A percentile compares a stretch with the other conserved stretches of the same genome.
Evolutionary conservation across 2,888 invertebrate species (phyloP).

Genomic region (Callinectes sapidus): DNA sequence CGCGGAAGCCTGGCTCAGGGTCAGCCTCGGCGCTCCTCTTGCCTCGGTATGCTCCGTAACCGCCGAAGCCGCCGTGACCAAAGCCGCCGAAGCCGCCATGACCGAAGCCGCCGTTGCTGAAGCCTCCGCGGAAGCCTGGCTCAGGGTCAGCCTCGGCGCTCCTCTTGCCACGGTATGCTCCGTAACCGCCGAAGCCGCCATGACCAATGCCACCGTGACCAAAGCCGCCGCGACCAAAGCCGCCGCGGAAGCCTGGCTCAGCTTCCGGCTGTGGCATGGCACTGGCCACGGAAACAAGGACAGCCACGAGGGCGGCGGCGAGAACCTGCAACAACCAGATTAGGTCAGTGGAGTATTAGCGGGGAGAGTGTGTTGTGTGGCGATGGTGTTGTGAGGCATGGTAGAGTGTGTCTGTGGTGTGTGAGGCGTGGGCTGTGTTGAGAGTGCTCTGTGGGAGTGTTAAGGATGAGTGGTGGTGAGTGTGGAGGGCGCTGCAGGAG

Average conservation of each 20-base stretch:
- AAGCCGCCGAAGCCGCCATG: slow-evolving; percentile 5
- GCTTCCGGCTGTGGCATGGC: slow-evolving; percentile 42
- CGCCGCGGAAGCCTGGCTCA: slow-evolving; percentile 41
- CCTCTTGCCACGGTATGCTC: slow-evolving; percentile 44
- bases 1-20: slow-evolving; percentile 31
- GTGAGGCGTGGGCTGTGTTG: not conserved
- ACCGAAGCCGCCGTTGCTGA: slow-evolving; percentile 1
- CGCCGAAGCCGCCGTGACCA: slow-evolving; percentile 39
- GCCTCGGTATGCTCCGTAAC: slow-evolving; percentile 28
- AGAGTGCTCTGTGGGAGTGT: not conserved
- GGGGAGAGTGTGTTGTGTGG: too few relatives aligned
- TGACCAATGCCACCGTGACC: too few relatives aligned
- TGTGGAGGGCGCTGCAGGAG: not conserved
- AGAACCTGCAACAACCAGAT: not conserved
- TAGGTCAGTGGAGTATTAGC: not conserved
- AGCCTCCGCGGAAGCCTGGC: slow-evolving; percentile 22
- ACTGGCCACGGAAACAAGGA: slow-evolving; percentile 24
- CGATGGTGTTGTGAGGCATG: not conserved
- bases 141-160: slow-evolving; percentile 41
- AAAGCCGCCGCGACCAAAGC: slow-evolving; percentile 28
- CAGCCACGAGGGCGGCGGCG: slow-evolving; percentile 12
- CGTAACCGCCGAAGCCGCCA: slow-evolving; percentile 9
- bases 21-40: slow-evolving; percentile 42
- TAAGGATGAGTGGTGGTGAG: not conserved
- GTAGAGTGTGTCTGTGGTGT: not conserved